Evolutionary conservation across 2,888 invertebrate genomes (phyloP).

Genomic region (Drosophila kanekoi): DNA sequence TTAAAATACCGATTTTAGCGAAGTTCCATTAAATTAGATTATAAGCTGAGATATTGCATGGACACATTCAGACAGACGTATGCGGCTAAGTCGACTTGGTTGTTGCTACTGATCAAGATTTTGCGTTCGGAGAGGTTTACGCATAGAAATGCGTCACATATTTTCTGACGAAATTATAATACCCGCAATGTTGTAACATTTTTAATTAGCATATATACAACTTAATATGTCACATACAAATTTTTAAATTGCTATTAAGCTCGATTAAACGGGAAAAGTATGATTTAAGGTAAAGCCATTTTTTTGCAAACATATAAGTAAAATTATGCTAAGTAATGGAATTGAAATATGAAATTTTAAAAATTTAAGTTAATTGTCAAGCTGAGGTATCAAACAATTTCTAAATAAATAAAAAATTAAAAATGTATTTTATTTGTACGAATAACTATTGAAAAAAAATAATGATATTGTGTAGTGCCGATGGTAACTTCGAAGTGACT

Average conservation of each 20-base stretch:
- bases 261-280: not conserved
- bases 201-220: not conserved
- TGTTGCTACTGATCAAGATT: not conserved
- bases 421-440: constrained; percentile 52
- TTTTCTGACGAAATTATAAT: not conserved
- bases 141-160: too few species aligned
- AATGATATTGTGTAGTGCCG: constrained; percentile 90
- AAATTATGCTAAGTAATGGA: not conserved
- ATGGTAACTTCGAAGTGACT: constrained; percentile 98
- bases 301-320: not conserved
- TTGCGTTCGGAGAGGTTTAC: too few species aligned
- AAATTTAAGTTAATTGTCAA: constrained; percentile 8
- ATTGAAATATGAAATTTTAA: not conserved
- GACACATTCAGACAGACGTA: not conserved
- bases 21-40: too few species aligned
- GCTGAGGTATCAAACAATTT: not conserved
- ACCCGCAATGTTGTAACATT: not conserved
- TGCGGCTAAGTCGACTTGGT: not conserved
- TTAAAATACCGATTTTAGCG: too few species aligned
- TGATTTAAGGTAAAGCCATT: not conserved
- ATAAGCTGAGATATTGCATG: too few species aligned
- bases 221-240: not conserved
- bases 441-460: constrained; percentile 60
- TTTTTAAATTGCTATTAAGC: not conserved
- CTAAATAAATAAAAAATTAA: constrained; percentile 9